Percentiles rank a stretch among this genome's conserved stretches.
Evolutionary conservation across 2,113 vertebrate species (phyloP).

Genomic region (Rhodinocichla rosea): DNA sequence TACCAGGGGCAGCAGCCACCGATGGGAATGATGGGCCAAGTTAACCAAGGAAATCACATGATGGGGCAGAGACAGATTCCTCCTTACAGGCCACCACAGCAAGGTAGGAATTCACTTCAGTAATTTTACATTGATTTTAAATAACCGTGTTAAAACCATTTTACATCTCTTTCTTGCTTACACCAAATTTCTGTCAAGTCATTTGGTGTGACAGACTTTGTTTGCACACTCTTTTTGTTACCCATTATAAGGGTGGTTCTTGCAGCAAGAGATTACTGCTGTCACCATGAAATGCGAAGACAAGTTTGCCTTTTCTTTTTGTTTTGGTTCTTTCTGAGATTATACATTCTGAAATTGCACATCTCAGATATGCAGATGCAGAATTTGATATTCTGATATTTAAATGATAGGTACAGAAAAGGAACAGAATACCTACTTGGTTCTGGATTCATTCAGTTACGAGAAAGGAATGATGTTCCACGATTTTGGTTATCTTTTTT

Average conservation of each 20-base stretch:
- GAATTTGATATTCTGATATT: background rate
- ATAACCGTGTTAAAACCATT: background rate
- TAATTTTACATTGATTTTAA: background rate
- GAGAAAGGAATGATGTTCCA: background rate
- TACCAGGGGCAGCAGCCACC: slow-evolving; percentile 97
- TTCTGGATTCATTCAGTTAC: background rate
- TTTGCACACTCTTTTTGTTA: slow-evolving; percentile 8
- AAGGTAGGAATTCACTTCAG: slow-evolving; percentile 79
- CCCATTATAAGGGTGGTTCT: slow-evolving; percentile 6
- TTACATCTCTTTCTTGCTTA: background rate
- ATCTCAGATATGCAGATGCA: background rate
- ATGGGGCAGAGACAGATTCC: slow-evolving; percentile 98
- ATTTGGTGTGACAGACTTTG: background rate
- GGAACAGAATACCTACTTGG: background rate
- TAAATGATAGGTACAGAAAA: background rate
- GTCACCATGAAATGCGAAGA: background rate
- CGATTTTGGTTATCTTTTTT: background rate
- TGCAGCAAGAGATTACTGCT: background rate
- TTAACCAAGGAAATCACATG: slow-evolving; percentile 95
- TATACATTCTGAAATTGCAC: background rate
- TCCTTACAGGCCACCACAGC: slow-evolving; percentile 95
- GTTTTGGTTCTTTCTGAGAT: slow-evolving; percentile 2
- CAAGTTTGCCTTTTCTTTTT: background rate
- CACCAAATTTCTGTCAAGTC: background rate
- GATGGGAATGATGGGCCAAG: slow-evolving; percentile 96